phyloP scores from a whole-genome alignment of 2,888 invertebrate genomes.

The Dorcus parallelipipedus region DNA sequence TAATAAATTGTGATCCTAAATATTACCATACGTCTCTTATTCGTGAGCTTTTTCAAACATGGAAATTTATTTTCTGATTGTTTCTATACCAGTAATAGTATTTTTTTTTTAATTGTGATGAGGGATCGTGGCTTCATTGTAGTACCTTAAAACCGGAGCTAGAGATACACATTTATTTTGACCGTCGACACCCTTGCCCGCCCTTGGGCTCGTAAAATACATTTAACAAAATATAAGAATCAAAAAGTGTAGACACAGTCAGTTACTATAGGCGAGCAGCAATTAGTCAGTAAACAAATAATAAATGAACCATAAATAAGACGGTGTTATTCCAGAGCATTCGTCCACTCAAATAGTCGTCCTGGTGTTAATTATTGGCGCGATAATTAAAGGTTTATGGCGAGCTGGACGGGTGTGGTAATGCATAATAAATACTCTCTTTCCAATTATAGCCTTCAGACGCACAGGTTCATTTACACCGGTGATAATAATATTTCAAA shows the following conservation, averaged over 20 bases:
- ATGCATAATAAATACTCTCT: conserved; percentile 46
- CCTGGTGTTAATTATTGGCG: conserved; percentile 33
- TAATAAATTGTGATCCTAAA: no score
- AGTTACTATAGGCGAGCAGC: conserved; percentile 33
- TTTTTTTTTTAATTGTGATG: no score
- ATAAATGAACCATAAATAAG: conserved; percentile 47
- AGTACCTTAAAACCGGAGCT: no score
- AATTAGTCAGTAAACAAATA: conserved; percentile 48
- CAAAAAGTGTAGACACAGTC: conserved; percentile 26
- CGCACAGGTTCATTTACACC: conserved; percentile 43
- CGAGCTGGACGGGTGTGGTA: conserved; percentile 38
- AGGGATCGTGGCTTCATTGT: no score
- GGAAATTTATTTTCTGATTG: no score
- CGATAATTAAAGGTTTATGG: conserved; percentile 31
- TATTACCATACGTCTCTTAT: no score
- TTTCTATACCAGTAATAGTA: no score
- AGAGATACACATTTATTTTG: not conserved
- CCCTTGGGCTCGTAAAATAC: conserved; percentile 32
- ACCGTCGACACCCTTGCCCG: conserved; percentile 6
- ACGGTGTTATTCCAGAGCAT: conserved; percentile 33
- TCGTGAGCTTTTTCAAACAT: no score
- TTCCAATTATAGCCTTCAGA: conserved; percentile 46
- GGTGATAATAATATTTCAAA: conserved; percentile 48
- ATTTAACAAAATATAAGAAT: conserved; percentile 28
- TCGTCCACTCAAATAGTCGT: conserved; percentile 29